A percentile compares a stretch with the other conserved stretches of the same genome.
These are phyloP conservation scores for Narcine bancroftii DNA, from an alignment of 2,113 vertebrate species.

Conservation along the genomic window DNA sequence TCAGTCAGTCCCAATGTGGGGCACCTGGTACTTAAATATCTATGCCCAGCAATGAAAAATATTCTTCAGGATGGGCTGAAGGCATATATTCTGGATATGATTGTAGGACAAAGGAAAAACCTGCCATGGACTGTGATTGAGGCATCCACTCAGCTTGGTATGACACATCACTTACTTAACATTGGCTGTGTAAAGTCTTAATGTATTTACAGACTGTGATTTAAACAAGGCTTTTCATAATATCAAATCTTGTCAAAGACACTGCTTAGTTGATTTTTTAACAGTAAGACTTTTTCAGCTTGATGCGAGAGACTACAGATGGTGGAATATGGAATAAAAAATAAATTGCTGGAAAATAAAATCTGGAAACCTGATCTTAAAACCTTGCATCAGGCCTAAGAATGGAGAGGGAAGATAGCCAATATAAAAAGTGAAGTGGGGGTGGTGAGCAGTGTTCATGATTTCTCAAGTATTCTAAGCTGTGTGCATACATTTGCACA, in stretches of 20 bases:
- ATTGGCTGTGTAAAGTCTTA: neutral
- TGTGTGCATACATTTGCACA: no score
- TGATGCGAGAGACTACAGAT: no score
- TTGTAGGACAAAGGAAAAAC: slow-evolving; percentile 85
- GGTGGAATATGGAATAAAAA: no score
- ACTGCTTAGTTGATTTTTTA: no score
- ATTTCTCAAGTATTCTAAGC: no score
- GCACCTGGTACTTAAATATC: slow-evolving; percentile 90
- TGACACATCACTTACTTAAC: neutral
- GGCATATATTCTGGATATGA: slow-evolving; percentile 82
- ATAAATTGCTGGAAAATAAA: no score
- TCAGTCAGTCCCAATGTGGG: slow-evolving; percentile 93
- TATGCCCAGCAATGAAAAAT: slow-evolving; percentile 82
- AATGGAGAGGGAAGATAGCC: no score
- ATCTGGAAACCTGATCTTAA: no score
- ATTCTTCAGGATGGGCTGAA: slow-evolving; percentile 84
- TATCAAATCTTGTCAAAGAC: neutral
- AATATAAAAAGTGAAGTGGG: no score
- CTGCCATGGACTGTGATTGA: slow-evolving; percentile 89
- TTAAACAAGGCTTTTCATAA: neutral
- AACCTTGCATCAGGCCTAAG: no score
- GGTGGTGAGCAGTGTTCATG: no score
- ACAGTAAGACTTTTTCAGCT: no score
- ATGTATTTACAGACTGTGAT: neutral
- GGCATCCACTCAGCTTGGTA: slow-evolving; percentile 86